Evolutionary conservation across 1,140 invertebrate species (phyloP), one percentile per base, ranked within the genome.

Genomic region (Ceratosolen fusciceps): DNA sequence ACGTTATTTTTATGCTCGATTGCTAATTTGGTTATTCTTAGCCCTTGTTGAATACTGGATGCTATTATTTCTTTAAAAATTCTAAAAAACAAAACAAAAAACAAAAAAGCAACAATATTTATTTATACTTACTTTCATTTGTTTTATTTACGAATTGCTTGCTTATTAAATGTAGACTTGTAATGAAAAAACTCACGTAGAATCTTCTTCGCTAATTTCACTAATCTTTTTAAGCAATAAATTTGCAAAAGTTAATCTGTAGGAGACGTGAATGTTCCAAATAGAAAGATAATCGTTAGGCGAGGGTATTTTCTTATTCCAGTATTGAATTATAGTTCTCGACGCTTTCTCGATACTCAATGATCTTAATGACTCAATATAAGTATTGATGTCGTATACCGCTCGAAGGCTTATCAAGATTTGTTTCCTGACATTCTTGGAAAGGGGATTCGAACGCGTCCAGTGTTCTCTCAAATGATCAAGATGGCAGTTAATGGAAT

Each of bases 381-480:
- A 89, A 12, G 76, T 77, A 21, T 89, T 60, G 2, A 91, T 86
- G 73, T 92, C 89, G n/a, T 86, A 84, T 29, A 91, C 83, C 14
- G 84, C 87, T 12, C 89, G 86, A 0, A 92, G 62, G 68, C 89
- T 89, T 7, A 88, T 76, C 0, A 92, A 26, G 72, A 90, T 89
- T 0, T 83, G 79, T 2, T 84, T 83, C 82, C 88, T 85, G 7
- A 89, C 54, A 56, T 90, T 88, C 0, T 83, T 81, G 12, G 88
- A 89, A 1, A 91, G 82, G 0, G 89, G 87, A 84, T 87, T 90
- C 4, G 91, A 47, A 21, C 84, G 83, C n/a, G 89, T 83, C 92
- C 92, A 93, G 37, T 90, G 82, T 68, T 89, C 83, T 39, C 84
- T 81, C 8, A 62, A 1, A 29, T 87, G 84, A 4, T 87, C 83